Conservation (phyloP, 37 sponge, comb jelly and placozoan genomes). For the Ianthella basta region DNA sequence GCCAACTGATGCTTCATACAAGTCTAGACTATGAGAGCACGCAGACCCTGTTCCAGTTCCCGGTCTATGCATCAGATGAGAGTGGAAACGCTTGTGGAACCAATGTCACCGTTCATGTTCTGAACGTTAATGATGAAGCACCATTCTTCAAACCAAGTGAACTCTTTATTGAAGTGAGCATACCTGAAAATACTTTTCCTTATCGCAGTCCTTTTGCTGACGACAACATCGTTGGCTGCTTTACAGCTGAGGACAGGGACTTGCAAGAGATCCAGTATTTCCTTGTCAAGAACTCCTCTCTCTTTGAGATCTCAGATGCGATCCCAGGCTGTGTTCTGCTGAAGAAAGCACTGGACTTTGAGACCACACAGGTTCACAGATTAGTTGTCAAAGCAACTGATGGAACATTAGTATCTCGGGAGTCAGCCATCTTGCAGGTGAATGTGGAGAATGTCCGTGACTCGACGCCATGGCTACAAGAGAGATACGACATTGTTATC, state of each 20-base stretch:
- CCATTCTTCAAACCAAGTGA: neutral
- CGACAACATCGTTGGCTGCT: neutral
- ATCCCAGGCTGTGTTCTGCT: neutral
- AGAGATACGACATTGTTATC: neutral
- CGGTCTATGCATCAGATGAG: constrained; percentile 20
- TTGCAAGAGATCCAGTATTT: neutral
- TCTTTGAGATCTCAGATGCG: neutral
- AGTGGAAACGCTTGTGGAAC: neutral
- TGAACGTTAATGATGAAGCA: constrained; percentile 32
- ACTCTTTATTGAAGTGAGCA: neutral
- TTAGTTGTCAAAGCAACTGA: neutral
- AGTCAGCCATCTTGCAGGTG: neutral
- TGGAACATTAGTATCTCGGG: neutral
- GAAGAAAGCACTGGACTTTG: neutral
- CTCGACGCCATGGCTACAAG: neutral
- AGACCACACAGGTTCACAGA: neutral
- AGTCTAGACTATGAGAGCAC: constrained; percentile 8
- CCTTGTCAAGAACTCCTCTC: neutral
- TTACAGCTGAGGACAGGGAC: neutral
- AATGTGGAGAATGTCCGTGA: neutral
- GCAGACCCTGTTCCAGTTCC: neutral
- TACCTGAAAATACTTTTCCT: constrained; percentile 11
- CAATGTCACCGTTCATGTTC: neutral
- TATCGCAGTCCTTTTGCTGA: neutral
- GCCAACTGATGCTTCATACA: neutral